Evolutionary conservation across 1,140 invertebrate species (phyloP).

Genomic region (Eriosoma lanigerum): DNA sequence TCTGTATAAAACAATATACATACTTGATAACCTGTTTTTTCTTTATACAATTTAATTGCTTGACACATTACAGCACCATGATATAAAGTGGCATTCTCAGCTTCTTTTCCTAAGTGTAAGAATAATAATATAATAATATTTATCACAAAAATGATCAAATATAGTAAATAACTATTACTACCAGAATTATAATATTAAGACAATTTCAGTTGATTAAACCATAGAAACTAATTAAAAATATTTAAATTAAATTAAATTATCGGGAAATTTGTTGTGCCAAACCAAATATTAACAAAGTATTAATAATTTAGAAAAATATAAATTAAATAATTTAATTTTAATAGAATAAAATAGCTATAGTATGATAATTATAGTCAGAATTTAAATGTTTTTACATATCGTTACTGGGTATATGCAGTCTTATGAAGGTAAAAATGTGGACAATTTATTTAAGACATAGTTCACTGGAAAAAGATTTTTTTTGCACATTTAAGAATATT

Average conservation of each 20-base stretch:
- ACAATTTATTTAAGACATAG: no score
- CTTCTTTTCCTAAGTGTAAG: constrained; percentile 88
- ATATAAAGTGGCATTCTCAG: constrained; percentile 88
- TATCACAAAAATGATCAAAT: not conserved
- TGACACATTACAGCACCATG: constrained; percentile 91
- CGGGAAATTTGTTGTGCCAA: not conserved
- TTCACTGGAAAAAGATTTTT: no score
- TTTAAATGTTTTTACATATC: not conserved
- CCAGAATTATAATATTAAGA: not conserved
- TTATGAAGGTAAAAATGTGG: no score
- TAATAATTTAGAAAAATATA: constrained; percentile 10
- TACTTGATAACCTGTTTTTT: constrained; percentile 74
- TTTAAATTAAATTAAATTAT: no score
- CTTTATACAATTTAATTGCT: constrained; percentile 84
- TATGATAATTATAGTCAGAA: not conserved
- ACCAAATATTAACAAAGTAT: not conserved
- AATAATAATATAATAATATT: constrained; percentile 11
- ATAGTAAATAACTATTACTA: not conserved
- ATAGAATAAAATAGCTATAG: not conserved
- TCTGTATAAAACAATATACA: constrained; percentile 68
- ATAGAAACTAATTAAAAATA: not conserved
- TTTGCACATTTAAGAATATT: no score
- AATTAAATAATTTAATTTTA: not conserved
- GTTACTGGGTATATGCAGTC: not conserved
- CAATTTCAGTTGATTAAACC: not conserved